A percentile compares a stretch with the other conserved stretches of the same genome.
These are phyloP conservation scores for Atopsyche davidsoni DNA, from an alignment of 1,140 invertebrate species.

Conservation along the genomic window DNA sequence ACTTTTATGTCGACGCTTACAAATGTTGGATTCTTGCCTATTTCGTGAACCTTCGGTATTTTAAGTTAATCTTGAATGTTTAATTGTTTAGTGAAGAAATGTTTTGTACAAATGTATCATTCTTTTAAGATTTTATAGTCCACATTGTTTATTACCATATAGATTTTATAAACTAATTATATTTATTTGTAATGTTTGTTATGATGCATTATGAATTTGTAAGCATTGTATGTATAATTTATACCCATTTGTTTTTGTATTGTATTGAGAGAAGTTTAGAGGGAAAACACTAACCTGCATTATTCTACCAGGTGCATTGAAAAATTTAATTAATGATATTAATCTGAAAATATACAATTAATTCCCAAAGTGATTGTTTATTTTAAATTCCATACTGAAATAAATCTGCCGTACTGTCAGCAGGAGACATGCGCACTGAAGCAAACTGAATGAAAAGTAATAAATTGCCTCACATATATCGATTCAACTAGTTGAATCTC, in stretches of 20 bases:
- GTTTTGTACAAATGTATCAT: constrained; percentile 31
- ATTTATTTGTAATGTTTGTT: constrained; percentile 30
- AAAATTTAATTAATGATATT: constrained; percentile 23
- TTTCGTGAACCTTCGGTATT: not conserved
- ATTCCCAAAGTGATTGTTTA: constrained; percentile 11
- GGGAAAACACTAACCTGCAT: constrained; percentile 28
- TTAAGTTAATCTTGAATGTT: constrained; percentile 12
- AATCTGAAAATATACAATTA: constrained; percentile 27
- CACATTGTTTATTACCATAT: constrained; percentile 31
- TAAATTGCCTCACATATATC: no score
- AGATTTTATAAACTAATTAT: constrained; percentile 29
- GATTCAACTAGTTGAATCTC: no score
- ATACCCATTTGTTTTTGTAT: constrained; percentile 23
- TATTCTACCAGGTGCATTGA: constrained; percentile 27
- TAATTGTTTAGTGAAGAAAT: constrained; percentile 20
- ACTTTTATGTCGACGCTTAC: no score
- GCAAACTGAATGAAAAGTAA: no score
- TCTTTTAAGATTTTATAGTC: constrained; percentile 29
- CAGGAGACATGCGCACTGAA: no score
- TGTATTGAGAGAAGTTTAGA: constrained; percentile 12
- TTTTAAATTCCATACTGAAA: not conserved
- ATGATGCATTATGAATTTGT: constrained; percentile 27
- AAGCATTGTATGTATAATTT: constrained; percentile 25
- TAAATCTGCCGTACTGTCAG: no score
- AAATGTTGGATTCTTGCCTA: no score